Evolutionary conservation across 1,140 invertebrate genomes (phyloP), one percentile per base, ranked within the genome.

Genomic region (Zaprionus nigranus): DNA sequence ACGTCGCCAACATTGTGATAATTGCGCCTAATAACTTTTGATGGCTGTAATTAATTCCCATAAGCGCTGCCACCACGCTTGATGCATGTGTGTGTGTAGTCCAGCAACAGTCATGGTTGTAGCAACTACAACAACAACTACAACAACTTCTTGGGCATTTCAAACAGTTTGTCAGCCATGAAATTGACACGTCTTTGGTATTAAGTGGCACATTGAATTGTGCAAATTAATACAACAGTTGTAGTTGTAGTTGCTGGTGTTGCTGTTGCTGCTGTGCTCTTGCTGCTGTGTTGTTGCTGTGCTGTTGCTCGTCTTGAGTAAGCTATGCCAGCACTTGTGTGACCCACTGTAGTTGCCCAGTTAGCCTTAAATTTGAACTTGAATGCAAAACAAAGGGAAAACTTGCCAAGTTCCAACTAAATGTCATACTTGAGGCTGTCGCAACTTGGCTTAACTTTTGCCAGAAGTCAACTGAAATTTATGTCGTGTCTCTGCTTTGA

Each of bases 21-120:
- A 90, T 90, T 90, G 85, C 70, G 81, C 77, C 85, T 90, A 90
- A 90, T 90, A 90, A 90, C 85, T 90, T 90, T 90, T 90, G 85
- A 90, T 90, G 81, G 82, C 86, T 85, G 81, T 90, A 90, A 90
- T 90, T 90, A 90, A 90, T 90, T 88, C 86, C 76, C 85, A 77
- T 78, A 84, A 88, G 72, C 72, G 75, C 65, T 76, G 75, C 17
- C 56, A 43, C 40, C 30, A 57, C 38, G 34, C 49, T 63, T 51
- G 61, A 69, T 65, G 69, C 75, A 76, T 72, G 62, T 61, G 17
- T 46, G 20, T 22, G 40, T 17, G 40, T 46, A 17, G 40, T 17
- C 53, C 15, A 28, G 24, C 66, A 63, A 28, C 49, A 67, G 46
- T 51, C 46, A 24, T 13, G 46, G 13, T 36, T 17, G 36, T 26